Conservation (phyloP, 2,888 invertebrate species). For the Gortyna flavago region DNA sequence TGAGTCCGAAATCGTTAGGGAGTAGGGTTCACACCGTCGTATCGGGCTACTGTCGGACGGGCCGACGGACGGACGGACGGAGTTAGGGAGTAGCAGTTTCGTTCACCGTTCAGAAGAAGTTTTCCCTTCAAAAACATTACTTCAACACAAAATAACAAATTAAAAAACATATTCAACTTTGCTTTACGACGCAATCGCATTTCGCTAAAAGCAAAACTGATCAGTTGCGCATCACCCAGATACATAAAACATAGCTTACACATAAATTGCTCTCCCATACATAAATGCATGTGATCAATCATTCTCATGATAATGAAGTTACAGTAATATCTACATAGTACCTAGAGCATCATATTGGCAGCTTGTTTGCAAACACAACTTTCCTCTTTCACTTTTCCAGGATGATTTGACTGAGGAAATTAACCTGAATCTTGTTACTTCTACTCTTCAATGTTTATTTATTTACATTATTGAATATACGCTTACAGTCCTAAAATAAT, state of each 20-base stretch:
- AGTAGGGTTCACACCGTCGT: no score
- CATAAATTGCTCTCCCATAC: conserved; percentile 42
- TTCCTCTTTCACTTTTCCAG: conserved; percentile 4
- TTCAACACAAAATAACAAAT: neutral
- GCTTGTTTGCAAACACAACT: conserved; percentile 7
- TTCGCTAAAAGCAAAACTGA: conserved; percentile 25
- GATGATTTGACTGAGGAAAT: neutral
- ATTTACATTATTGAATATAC: no score
- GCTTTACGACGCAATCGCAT: conserved; percentile 2
- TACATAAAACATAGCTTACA: conserved; percentile 54
- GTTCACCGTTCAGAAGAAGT: no score
- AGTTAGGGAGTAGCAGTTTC: no score
- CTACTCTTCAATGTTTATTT: neutral
- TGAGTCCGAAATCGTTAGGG: no score
- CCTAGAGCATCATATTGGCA: neutral
- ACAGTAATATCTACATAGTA: conserved; percentile 12
- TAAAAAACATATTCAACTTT: conserved; percentile 2
- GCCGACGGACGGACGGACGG: no score
- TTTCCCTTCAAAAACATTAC: neutral
- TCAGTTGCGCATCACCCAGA: conserved; percentile 45
- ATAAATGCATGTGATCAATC: conserved; percentile 58
- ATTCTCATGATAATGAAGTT: conserved; percentile 49
- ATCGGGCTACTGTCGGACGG: no score
- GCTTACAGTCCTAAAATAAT: no score
- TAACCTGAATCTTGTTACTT: neutral